A percentile compares a stretch with the other conserved stretches of the same genome.
Evolutionary conservation across 2,113 vertebrate genomes (phyloP).

Genomic region (Ovibos moschatus): DNA sequence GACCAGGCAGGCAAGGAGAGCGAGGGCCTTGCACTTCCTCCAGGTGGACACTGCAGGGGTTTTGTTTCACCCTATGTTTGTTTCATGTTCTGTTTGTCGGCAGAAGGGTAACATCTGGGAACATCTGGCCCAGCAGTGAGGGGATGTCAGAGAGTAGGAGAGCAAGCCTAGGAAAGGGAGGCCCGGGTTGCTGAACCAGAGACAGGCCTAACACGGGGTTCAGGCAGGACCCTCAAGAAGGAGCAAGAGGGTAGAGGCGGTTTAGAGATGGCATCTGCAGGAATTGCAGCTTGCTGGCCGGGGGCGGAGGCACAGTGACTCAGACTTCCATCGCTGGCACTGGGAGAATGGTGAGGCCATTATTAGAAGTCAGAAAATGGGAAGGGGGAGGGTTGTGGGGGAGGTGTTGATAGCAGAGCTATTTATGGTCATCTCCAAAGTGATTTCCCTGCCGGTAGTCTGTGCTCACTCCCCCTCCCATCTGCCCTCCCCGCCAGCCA

Average conservation of each 20-base stretch:
- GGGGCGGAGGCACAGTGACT: background rate
- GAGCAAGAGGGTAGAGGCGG: background rate
- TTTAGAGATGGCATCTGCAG: background rate
- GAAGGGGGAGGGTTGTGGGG: background rate
- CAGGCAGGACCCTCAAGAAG: background rate
- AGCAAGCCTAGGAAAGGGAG: background rate
- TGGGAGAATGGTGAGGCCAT: background rate
- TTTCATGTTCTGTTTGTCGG: background rate
- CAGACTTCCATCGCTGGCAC: background rate
- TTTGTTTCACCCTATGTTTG: background rate
- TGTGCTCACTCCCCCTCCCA: background rate
- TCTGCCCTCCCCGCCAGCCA: background rate
- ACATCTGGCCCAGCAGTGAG: background rate
- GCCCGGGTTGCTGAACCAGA: background rate
- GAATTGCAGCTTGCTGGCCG: background rate
- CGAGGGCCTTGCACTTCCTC: background rate
- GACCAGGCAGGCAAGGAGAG: background rate
- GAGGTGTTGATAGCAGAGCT: constrained; percentile 17
- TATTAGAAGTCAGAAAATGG: constrained; percentile 50
- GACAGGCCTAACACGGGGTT: background rate
- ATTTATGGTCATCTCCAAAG: constrained; percentile 50
- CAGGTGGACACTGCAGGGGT: background rate
- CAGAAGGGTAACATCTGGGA: background rate
- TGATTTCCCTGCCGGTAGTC: background rate
- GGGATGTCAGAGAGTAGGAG: background rate